Evolutionary conservation across 23 tunicate species (phyloP).

Genomic region (Corella eumyota): DNA sequence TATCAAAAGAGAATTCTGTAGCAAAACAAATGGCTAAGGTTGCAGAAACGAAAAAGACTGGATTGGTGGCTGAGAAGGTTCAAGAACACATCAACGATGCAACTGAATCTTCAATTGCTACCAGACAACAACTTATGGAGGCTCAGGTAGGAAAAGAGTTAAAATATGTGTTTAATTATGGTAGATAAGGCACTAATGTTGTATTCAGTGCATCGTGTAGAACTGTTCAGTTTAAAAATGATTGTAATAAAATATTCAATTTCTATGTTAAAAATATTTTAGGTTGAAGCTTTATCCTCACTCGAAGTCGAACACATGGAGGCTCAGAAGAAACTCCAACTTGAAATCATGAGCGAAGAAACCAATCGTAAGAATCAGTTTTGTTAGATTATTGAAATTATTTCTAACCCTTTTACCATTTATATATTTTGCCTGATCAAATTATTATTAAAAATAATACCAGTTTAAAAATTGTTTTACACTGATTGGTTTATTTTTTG

Average conservation of each 20-base stretch:
- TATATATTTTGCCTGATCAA: too few relatives aligned
- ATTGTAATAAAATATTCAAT: too few relatives aligned
- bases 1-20: conserved; percentile 77
- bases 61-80: conserved; percentile 15
- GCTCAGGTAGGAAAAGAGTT: conserved; percentile 39
- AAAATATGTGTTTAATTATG: too few relatives aligned
- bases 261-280: too few relatives aligned
- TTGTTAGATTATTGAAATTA: not conserved
- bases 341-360: conserved; percentile 25
- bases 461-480: too few relatives aligned
- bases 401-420: too few relatives aligned
- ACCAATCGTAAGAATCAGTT: conserved; percentile 20
- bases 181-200: too few relatives aligned
- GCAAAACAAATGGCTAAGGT: conserved; percentile 41
- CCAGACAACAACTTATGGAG: conserved; percentile 22
- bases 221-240: too few relatives aligned
- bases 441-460: too few relatives aligned
- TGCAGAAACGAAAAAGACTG: conserved; percentile 15
- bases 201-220: not conserved
- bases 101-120: not conserved
- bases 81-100: conserved; percentile 23
- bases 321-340: conserved; percentile 17
- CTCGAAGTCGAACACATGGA: conserved; percentile 54
- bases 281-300: conserved; percentile 51
- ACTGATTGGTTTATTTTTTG: not conserved